Base-by-base conservation (phyloP, 1,140 invertebrate genomes). In the Eriocheir sinensis region DNA sequence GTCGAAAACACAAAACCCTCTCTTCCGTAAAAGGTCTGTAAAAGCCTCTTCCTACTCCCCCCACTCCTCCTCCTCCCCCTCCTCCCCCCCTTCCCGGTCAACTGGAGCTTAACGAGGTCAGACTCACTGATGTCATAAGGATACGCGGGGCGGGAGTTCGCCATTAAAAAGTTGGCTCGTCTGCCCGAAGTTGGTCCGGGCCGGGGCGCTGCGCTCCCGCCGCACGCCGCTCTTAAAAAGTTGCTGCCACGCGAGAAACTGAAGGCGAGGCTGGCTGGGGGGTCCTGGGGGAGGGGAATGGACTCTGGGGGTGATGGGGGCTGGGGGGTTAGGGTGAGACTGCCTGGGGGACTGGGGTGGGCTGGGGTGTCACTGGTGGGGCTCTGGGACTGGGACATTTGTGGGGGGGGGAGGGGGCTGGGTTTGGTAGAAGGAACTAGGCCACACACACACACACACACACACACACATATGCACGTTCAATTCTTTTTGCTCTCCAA, bases 401-500 rank as follows among this genome's bases (percentile, higher is more conserved):
- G n/a, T n/a, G n/a, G n/a, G n/a, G n/a, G n/a, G n/a, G n/a, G n/a
- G n/a, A n/a, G n/a, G n/a, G n/a, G n/a, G n/a, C n/a, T n/a, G n/a
- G n/a, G n/a, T n/a, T 9, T 27, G n/a, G 6, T 83, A 83, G 8
- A 83, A 83, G 8, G n/a, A 8, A 83, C n/a, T 30, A 6, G 36
- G 27, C 44, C 88, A 89, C 88, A 89, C 41, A 89, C 88, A 89
- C 88, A 89, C 88, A 89, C 88, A 89, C 88, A 89, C 88, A 89
- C 88, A 89, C 88, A 44, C 40, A 89, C 88, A 88, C 85, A 88
- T 40, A 88, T 40, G 41, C 85, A 88, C 85, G n/a, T 40, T 38
- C 85, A 88, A 34, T 38, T 9, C 36, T 40, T 32, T 36, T 15
- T 3, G n/a, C n/a, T 32, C 85, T 32, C 36, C 27, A 83, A 21